These are phyloP conservation scores for Stenichneumon culpator DNA, from an alignment of 2,888 invertebrate genomes.

Conservation along the genomic window DNA sequence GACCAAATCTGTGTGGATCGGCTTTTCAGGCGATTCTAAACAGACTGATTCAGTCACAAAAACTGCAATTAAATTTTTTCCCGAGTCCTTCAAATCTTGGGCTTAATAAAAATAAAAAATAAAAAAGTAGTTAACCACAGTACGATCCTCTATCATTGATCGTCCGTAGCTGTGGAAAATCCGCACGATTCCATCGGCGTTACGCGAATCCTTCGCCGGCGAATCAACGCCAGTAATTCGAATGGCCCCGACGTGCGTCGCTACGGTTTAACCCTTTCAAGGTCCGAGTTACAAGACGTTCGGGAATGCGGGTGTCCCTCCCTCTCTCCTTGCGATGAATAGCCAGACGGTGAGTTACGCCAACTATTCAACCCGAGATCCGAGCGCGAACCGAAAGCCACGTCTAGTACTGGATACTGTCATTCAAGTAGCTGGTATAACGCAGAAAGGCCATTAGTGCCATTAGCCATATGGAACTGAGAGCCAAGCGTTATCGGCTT, in stretches of 20 bases:
- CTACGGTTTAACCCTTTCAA: conserved; percentile 4
- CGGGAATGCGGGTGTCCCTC: conserved; percentile 41
- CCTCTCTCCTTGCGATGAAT: conserved; percentile 52
- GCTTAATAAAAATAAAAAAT: not conserved
- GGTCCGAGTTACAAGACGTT: conserved; percentile 51
- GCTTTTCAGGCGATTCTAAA: too few relatives aligned
- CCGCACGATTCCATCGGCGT: not conserved
- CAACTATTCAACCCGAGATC: conserved; percentile 46
- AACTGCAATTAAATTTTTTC: too few relatives aligned
- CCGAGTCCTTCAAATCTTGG: too few relatives aligned
- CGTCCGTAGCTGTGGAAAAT: not conserved
- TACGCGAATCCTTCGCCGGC: not conserved
- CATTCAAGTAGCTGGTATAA: not conserved
- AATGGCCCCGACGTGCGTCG: not conserved
- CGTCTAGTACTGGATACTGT: not conserved
- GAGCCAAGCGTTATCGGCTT: not conserved
- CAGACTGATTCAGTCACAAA: too few relatives aligned
- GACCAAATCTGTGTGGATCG: too few relatives aligned
- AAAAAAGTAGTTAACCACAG: not conserved
- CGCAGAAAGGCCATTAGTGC: not conserved
- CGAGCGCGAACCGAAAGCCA: not conserved
- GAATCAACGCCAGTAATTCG: not conserved
- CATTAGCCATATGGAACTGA: not conserved
- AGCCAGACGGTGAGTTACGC: conserved; percentile 62
- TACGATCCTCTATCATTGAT: not conserved